Evolutionary conservation across 2,888 invertebrate species (phyloP), one percentile per base, ranked within the genome.

Genomic region (Amphiduros pacificus): DNA sequence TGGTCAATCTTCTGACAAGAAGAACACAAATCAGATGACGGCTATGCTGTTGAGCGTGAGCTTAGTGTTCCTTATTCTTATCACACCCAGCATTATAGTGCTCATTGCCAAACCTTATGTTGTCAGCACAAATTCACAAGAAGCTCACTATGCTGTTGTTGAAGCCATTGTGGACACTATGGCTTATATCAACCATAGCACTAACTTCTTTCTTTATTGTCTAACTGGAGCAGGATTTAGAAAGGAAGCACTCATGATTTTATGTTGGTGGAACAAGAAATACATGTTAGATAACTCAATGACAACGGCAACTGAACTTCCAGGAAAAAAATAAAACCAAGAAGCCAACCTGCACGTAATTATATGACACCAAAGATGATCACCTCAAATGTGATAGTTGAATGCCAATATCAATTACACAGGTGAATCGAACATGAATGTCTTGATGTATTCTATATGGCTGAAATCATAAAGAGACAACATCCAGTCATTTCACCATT

Each of bases 181-280:
- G 17, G 53, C 53, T 2, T 58, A 58, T 26, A 20, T 54, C 32
- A 59, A 62, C 55, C 62, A 62, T 29, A 31, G 48, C 28, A 22
- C 49, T 17, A 62, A 62, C 36, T 62, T 62, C 62, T 31, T 62
- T 32, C 41, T 58, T 17, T 62, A 62, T 31, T 52, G 56, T 36
- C 29, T 62, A 22, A 57, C 52, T n/a, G 62, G 61, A 24, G 24
- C 28, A 4, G 31, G 61, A 4, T 61, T 61, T 29, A 44, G 61
- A 9, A 55, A 55, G 22, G 55, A 55, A 28, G 55, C 41, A 6
- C 9, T 17, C 2, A 55, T n/a, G 28, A 41, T 55, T 28, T 41
- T 55, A n/a, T 14, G 44, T n/a, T 55, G n/a, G 6, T 44, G 44
- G 44, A n/a, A n/a, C n/a, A n/a, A n/a, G n/a, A n/a, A n/a, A n/a